Conservation (phyloP, 1,140 invertebrate genomes). For the Cephus cinctus region DNA sequence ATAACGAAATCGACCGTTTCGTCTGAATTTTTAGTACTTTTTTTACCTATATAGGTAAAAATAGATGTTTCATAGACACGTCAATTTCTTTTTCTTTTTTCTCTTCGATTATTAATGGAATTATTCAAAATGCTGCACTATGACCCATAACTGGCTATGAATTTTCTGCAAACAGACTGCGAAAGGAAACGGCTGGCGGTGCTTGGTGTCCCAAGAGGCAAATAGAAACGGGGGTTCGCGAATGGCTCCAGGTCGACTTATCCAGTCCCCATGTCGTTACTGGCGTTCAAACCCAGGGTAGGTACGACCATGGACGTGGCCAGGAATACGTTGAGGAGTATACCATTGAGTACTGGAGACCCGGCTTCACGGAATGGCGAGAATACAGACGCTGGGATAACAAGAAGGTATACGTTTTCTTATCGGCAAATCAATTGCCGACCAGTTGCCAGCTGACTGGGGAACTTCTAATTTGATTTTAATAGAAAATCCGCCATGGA, state of each 20-base stretch:
- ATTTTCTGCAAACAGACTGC: too few relatives aligned
- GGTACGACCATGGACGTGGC: conserved; percentile 76
- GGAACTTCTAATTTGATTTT: too few relatives aligned
- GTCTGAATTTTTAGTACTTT: too few relatives aligned
- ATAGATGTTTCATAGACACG: too few relatives aligned
- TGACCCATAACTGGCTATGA: too few relatives aligned
- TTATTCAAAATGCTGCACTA: too few relatives aligned
- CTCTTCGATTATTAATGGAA: too few relatives aligned
- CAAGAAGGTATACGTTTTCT: conserved; percentile 57
- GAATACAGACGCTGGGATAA: conserved; percentile 65
- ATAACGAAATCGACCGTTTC: too few relatives aligned
- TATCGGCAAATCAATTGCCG: background rate
- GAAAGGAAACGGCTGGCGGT: conserved; percentile 72
- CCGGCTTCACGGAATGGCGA: conserved; percentile 63
- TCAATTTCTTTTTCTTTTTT: too few relatives aligned
- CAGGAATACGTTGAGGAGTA: conserved; percentile 76
- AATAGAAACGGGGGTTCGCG: conserved; percentile 66
- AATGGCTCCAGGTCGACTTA: conserved; percentile 81
- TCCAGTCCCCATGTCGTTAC: conserved; percentile 65
- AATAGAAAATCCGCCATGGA: too few relatives aligned
- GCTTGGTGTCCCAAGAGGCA: conserved; percentile 80
- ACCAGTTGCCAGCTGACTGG: too few relatives aligned
- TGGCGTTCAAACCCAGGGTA: conserved; percentile 75
- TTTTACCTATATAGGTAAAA: too few relatives aligned
- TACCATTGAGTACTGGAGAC: conserved; percentile 72